A percentile compares a stretch with the other conserved stretches of the same genome.
Conservation (phyloP, 2,888 invertebrate genomes). For the Apotomis turbidana region DNA sequence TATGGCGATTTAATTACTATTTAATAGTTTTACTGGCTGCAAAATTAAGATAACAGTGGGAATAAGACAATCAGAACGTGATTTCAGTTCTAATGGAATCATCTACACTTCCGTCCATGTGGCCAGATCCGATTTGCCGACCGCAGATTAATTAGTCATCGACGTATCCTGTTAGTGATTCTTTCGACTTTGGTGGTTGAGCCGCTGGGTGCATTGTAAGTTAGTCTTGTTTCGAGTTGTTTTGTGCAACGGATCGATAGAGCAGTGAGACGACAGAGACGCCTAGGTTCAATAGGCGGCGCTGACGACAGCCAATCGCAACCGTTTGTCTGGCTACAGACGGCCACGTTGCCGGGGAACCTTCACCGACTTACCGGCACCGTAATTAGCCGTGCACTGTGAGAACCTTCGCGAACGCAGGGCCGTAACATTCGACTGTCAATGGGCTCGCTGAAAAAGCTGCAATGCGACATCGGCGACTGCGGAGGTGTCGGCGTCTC, state of each 20-base stretch:
- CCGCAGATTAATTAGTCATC: slow-evolving; percentile 43
- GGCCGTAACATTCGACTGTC: slow-evolving; percentile 32
- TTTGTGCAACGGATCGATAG: slow-evolving; percentile 78
- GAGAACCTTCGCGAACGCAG: slow-evolving; percentile 63
- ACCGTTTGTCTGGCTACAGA: slow-evolving; percentile 69
- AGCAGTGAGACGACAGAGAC: slow-evolving; percentile 67
- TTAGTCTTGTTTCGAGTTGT: slow-evolving; percentile 50
- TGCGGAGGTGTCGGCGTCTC: slow-evolving; percentile 45
- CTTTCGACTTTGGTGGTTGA: slow-evolving; percentile 12
- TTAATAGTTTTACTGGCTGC: slow-evolving; percentile 46
- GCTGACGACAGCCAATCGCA: slow-evolving; percentile 72
- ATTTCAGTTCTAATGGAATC: slow-evolving; percentile 4
- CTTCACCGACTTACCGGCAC: slow-evolving; percentile 81
- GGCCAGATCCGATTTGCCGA: slow-evolving; percentile 28
- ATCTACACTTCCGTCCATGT: slow-evolving; percentile 4
- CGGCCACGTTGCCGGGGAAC: slow-evolving; percentile 72
- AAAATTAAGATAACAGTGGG: slow-evolving; percentile 6
- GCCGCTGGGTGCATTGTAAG: slow-evolving; percentile 12
- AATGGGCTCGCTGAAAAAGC: slow-evolving; percentile 47
- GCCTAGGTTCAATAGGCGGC: slow-evolving; percentile 71
- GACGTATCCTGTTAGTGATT: slow-evolving; percentile 43
- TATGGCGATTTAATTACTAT: slow-evolving; percentile 53
- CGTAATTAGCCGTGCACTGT: slow-evolving; percentile 67
- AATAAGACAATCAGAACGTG: background rate
- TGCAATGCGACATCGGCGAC: slow-evolving; percentile 66